Evolutionary conservation across 1,140 invertebrate species (phyloP), one percentile per base, ranked within the genome.

Genomic region (Gonioctena quinquepunctata): DNA sequence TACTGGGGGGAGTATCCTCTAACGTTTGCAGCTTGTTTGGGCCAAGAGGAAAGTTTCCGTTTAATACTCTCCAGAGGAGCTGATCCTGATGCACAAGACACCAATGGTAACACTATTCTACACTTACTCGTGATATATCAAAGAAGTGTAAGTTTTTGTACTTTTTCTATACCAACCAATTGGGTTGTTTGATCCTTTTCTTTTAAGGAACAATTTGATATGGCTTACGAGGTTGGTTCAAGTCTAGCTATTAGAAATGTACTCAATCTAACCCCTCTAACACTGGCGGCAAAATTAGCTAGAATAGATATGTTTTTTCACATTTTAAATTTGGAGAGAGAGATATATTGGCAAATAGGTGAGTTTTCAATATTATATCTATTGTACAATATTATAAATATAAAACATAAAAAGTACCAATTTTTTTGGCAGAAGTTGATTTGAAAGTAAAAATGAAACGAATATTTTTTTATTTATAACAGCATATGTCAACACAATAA

Each of bases 1-100:
- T 99, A 99, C 83, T 99, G 96, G 94, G 97, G 97, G 27, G 97
- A 99, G 85, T 99, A 98, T 86, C 96, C 98, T 0, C 84, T 99
- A 11, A 92, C 91, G 60, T 99, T 99, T 85, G 96, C 97, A 2
- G 97, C 97, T 0, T 99, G 97, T 82, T 86, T 99, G 0, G 94
- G 94, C 1, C 97, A 99, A 85, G 96, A 98, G 81, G 97, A 99
- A 82, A 98, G 96, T 82, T 98, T 97, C 76, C 88, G 97, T 6
- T 86, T 99, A 72, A 94, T 99, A 65, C 82, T 98, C 42, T 95
- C 96, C 0, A 92, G 94, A 83, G 95, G 95, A n/a, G 97, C 96
- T 0, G 91, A 99, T 86, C 95, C 96, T 0, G 91, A 99, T 83
- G 90, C 91, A 21, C 95, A 98, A 84, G 98, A 99, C 79, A 96